These are phyloP conservation scores for Epiblema foenella DNA, from an alignment of 2,888 invertebrate genomes.

Conservation along the genomic window DNA sequence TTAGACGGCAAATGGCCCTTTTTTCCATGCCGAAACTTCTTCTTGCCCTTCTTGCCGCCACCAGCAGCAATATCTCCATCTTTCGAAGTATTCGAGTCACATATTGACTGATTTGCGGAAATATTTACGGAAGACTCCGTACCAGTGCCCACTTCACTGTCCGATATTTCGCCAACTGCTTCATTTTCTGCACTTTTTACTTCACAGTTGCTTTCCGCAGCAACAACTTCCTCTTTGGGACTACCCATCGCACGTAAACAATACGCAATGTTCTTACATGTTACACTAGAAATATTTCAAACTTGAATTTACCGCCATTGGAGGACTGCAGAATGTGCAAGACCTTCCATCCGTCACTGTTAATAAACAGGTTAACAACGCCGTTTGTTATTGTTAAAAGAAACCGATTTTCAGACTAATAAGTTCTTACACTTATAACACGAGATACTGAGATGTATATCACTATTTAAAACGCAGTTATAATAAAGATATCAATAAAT, in stretches of 20 bases:
- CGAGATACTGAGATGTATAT: conserved; percentile 17
- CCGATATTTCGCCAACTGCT: conserved; percentile 65
- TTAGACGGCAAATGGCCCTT: conserved; percentile 73
- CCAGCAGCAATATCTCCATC: conserved; percentile 63
- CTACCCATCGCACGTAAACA: conserved; percentile 71
- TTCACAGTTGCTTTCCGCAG: conserved; percentile 60
- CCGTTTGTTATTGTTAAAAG: conserved; percentile 61
- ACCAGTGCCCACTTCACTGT: conserved; percentile 64
- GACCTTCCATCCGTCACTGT: conserved; percentile 83
- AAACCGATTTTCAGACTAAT: conserved; percentile 45
- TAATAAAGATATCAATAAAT: conserved; percentile 47
- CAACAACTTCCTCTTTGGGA: conserved; percentile 68
- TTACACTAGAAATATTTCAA: conserved; percentile 61
- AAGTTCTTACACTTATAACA: conserved; percentile 27
- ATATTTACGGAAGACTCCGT: conserved; percentile 63
- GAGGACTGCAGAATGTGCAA: conserved; percentile 78
- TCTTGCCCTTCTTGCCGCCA: conserved; percentile 73
- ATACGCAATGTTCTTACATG: conserved; percentile 56
- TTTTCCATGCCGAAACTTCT: conserved; percentile 78
- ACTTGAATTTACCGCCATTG: conserved; percentile 82
- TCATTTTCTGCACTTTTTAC: conserved; percentile 62
- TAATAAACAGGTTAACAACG: conserved; percentile 82
- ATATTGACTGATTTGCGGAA: conserved; percentile 55
- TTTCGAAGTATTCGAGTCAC: conserved; percentile 67
- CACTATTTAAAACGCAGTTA: conserved; percentile 47